Base-by-base conservation (phyloP, 2,888 invertebrate species). In the Ferdinandea cuprea region DNA sequence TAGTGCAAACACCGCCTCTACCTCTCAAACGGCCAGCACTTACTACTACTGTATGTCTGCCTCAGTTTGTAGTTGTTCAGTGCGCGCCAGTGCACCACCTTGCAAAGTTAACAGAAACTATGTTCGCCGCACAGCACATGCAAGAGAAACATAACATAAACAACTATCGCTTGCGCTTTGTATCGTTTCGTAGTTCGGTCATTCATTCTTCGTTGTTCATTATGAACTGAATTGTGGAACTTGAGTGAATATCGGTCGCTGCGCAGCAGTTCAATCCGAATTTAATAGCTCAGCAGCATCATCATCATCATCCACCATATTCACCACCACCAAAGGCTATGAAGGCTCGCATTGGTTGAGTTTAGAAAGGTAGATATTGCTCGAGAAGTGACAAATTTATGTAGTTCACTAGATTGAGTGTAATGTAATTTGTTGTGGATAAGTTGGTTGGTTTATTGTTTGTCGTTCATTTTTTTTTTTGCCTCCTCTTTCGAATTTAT, bases 161-260 rank as follows among this genome's bases (percentile, higher is more conserved):
- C 35, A 63, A 48, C 40, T 19, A 44, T 11, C n/a, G 11, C 21
- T 6, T n/a, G n/a, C n/a, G n/a, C n/a, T n/a, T n/a, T n/a, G n/a
- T n/a, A n/a, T n/a, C n/a, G n/a, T n/a, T n/a, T n/a, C n/a, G n/a
- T n/a, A n/a, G n/a, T n/a, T n/a, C n/a, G n/a, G n/a, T n/a, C 42
- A 11, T 42, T 58, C 30, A 30, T 8, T 40, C 7, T 40, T 7
- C 7, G 15, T 40, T n/a, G 46, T 46, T 63, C 25, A 63, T 48
- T 63, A 28, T 6, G 3, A 35, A 11, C 63, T 63, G 48, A 63
- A 63, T 37, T 63, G 63, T 63, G 63, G 63, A 63, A 63, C 35
- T 35, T 48, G 30, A n/a, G 19, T 46, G 58, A 56, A 8, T 40
- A 58, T 25, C 28, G 25, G 15, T 13, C 25, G 5, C 1, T 13